Conservation (phyloP, 53 echinoderm and acorn worm genomes). For the Hippasteria phrygiana region DNA sequence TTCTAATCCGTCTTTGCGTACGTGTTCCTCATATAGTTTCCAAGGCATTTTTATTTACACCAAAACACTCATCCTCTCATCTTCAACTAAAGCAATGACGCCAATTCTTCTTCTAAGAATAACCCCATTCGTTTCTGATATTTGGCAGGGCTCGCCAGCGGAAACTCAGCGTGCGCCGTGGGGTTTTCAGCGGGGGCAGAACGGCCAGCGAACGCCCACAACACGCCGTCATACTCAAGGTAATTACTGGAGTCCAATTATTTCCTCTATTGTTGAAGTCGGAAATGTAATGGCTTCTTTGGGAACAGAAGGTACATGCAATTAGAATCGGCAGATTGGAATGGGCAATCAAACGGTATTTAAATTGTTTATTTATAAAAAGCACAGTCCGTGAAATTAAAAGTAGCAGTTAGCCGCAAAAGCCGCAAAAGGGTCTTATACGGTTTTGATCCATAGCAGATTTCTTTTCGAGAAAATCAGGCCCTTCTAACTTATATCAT, state of each 20-base stretch:
- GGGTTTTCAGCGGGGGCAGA: background rate
- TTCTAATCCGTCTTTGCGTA: background rate
- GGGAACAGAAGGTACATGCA: too few species aligned
- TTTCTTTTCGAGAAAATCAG: too few species aligned
- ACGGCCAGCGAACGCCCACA: constrained; percentile 20
- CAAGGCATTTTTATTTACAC: background rate
- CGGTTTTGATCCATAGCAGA: too few species aligned
- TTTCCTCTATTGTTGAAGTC: background rate
- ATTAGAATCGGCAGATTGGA: too few species aligned
- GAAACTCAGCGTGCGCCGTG: constrained; percentile 44
- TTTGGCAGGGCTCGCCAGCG: constrained; percentile 45
- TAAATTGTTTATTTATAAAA: too few species aligned
- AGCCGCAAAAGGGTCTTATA: too few species aligned
- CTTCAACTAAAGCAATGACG: background rate
- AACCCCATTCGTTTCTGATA: background rate
- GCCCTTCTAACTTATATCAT: too few species aligned
- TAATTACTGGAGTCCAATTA: background rate
- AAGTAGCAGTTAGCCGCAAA: too few species aligned
- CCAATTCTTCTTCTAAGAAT: background rate
- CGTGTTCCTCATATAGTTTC: background rate
- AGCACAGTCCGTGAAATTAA: too few species aligned
- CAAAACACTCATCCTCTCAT: background rate
- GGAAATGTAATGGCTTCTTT: background rate
- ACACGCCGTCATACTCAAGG: constrained; percentile 36
- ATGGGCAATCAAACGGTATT: too few species aligned